Evolutionary conservation across 64 coral and sea anemone species (phyloP), one percentile per base, ranked within the genome.

Genomic region (Stylophora pistillata): DNA sequence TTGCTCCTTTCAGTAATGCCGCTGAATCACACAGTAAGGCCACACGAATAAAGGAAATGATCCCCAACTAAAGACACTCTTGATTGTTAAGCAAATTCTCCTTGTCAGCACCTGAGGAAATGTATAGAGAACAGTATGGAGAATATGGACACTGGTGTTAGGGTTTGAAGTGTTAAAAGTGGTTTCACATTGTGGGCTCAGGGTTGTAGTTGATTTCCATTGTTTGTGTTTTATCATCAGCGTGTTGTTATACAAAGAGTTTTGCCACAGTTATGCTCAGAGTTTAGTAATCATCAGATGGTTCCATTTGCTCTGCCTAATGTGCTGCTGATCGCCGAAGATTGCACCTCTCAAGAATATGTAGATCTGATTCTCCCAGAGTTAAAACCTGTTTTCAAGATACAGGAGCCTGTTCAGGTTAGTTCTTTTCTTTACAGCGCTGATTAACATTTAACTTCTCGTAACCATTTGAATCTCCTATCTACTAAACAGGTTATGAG

Each of bases 401-500:
- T 99, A 61, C 97, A 95, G 85, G 97, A 99, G 58, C 97, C 97
- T 59, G 72, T 99, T 10, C 97, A 99, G 93, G 97, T 99, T 72
- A 57, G 73, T 64, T 14, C 9, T n/a, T 85, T 85, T 14, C 26
- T 58, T 31, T 53, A 3, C 31, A 52, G 0, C 1, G 13, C 25
- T 15, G 37, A 47, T 47, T 4, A 47, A 47, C 5, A n/a, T 10
- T 4, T 54, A 14, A 79, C 25, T 21, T 58, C 27, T 26, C 13
- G 9, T 58, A 55, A 34, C n/a, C 3, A 20, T 18, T 69, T 12
- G 0, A 28, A 81, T 55, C 18, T 13, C 13, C 7, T 47, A 47
- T 47, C 7, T 7, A 47, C 3, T 47, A 47, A 47, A 47, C 37
- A 0, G 37, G 37, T 47, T 4, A 47, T 47, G 37, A 47, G 37